These are phyloP conservation scores for Propithecus coquereli DNA, from an alignment of 2,113 vertebrate genomes.

Conservation along the genomic window DNA sequence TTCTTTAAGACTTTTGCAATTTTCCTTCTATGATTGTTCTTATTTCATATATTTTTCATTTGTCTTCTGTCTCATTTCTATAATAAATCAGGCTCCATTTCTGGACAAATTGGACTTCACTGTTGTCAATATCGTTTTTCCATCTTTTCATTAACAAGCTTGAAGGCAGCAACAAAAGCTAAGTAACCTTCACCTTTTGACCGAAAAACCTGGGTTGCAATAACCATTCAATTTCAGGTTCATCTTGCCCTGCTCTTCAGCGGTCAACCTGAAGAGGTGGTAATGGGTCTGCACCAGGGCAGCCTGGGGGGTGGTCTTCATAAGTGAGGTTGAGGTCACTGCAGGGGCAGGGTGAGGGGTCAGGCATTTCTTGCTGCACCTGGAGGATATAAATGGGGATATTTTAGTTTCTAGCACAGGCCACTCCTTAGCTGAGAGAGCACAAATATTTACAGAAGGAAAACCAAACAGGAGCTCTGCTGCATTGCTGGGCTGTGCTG, in stretches of 20 bases:
- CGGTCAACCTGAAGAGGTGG: constrained; percentile 37
- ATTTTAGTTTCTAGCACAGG: constrained; percentile 59
- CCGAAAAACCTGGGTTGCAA: constrained; percentile 14
- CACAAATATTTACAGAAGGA: constrained; percentile 66
- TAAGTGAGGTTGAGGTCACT: constrained; percentile 24
- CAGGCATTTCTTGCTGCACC: constrained; percentile 50
- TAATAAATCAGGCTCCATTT: constrained; percentile 26
- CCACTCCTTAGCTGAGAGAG: constrained; percentile 73
- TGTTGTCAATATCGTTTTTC: constrained; percentile 47
- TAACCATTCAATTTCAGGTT: constrained; percentile 37
- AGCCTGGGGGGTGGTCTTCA: constrained; percentile 27
- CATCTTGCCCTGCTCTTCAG: constrained; percentile 51
- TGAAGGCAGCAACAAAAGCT: constrained; percentile 43
- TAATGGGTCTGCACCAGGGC: neutral
- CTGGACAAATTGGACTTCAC: constrained; percentile 3
- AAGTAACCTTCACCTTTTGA: constrained; percentile 71
- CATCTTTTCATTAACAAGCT: constrained; percentile 62
- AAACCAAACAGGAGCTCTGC: constrained; percentile 48
- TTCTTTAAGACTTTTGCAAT: constrained; percentile 33
- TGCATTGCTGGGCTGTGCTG: constrained; percentile 6
- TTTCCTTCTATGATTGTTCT: constrained; percentile 13
- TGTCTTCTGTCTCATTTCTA: constrained; percentile 7
- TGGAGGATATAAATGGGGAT: constrained; percentile 56
- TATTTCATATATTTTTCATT: neutral
- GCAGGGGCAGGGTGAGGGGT: constrained; percentile 53